These are phyloP conservation scores for Symphodus melops DNA, from an alignment of 2,113 vertebrate species.

Conservation along the genomic window DNA sequence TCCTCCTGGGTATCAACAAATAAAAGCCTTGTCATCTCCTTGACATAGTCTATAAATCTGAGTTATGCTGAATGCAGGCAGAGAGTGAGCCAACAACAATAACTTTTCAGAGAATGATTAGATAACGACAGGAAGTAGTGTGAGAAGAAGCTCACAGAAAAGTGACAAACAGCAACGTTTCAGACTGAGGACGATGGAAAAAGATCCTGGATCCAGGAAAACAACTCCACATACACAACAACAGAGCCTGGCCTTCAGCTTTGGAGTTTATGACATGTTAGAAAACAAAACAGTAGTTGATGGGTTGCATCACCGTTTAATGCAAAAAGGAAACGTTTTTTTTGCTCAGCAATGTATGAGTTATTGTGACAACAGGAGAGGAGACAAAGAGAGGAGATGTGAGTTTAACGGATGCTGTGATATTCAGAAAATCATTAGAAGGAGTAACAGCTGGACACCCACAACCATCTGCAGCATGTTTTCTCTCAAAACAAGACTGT, in stretches of 20 bases:
- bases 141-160: conserved; percentile 18
- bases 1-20: conserved; percentile 24
- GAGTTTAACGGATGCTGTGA: conserved; percentile 56
- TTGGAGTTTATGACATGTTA: no score
- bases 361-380: conserved; percentile 42
- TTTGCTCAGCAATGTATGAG: conserved; percentile 9
- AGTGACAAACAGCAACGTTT: conserved; percentile 4
- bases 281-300: no score
- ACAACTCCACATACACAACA: neutral
- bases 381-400: conserved; percentile 46
- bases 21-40: conserved; percentile 31
- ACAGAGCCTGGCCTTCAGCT: no score
- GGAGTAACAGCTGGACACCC: conserved; percentile 73
- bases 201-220: conserved; percentile 38
- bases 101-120: no score
- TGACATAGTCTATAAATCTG: conserved; percentile 19
- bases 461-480: conserved; percentile 69
- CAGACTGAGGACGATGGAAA: conserved; percentile 34
- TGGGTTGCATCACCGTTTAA: no score
- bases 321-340: no score
- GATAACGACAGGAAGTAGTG: no score
- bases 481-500: conserved; percentile 62
- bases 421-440: conserved; percentile 75
- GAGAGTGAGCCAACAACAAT: neutral
- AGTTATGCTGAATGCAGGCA: neutral